phyloP scores from a whole-genome alignment of 2,888 invertebrate genomes.

The Coecobrya sp. region DNA sequence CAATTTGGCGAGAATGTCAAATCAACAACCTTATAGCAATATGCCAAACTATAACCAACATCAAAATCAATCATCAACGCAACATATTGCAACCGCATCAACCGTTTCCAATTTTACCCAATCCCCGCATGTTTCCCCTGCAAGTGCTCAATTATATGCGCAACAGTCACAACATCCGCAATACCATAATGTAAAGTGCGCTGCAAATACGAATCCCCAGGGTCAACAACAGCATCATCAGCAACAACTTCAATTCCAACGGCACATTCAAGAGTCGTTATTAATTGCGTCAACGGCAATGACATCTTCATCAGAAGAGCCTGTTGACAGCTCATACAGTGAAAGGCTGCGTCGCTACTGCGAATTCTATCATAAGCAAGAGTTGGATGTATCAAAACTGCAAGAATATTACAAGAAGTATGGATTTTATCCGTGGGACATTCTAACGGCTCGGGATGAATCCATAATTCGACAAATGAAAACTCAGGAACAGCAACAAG shows the following conservation, averaged over 20 bases:
- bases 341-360: constrained; percentile 69
- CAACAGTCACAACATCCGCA: constrained; percentile 19
- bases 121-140: constrained; percentile 3
- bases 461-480: constrained; percentile 56
- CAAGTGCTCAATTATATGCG: not conserved
- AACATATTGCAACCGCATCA: not conserved
- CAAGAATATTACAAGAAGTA: constrained; percentile 73
- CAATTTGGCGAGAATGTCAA: not conserved
- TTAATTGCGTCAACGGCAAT: constrained; percentile 53
- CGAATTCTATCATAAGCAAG: constrained; percentile 68
- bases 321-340: constrained; percentile 51
- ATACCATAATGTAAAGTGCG: constrained; percentile 1
- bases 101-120: not conserved
- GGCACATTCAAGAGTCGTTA: constrained; percentile 65
- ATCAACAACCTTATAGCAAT: not conserved
- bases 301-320: constrained; percentile 49
- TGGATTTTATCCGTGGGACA: constrained; percentile 74
- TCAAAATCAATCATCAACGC: not conserved
- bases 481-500: constrained; percentile 47
- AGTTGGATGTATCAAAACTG: constrained; percentile 57
- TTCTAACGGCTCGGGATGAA: constrained; percentile 59
- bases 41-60: constrained; percentile 13
- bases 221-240: constrained; percentile 47
- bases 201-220: constrained; percentile 8
- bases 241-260: constrained; percentile 48